Percentiles rank a stretch among this genome's conserved stretches.
phyloP scores from a whole-genome alignment of 2,888 invertebrate genomes.

The Nematopogon swammerdamellus region DNA sequence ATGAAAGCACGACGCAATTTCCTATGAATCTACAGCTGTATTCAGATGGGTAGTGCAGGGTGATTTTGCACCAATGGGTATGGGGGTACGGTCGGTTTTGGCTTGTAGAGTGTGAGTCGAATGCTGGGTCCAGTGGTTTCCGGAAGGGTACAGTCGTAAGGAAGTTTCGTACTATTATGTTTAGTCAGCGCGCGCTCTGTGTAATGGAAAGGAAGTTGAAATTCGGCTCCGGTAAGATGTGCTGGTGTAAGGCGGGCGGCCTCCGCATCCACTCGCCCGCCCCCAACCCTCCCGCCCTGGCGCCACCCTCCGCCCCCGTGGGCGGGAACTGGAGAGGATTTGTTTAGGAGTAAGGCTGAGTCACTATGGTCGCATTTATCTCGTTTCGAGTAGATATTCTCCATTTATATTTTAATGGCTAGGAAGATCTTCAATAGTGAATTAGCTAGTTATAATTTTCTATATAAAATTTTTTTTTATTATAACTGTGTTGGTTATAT shows the following conservation, averaged over 20 bases:
- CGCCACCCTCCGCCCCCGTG: constrained; percentile 30
- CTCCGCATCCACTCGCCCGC: constrained; percentile 27
- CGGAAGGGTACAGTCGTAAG: constrained; percentile 56
- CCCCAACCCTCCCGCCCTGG: constrained; percentile 19
- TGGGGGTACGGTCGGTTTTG: too few species aligned
- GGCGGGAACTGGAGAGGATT: constrained; percentile 27
- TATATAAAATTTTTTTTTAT: too few species aligned
- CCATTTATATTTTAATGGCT: too few species aligned
- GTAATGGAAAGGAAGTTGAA: constrained; percentile 56
- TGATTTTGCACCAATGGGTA: too few species aligned
- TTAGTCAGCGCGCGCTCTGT: constrained; percentile 41
- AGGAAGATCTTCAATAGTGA: too few species aligned
- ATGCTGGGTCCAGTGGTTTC: constrained; percentile 24
- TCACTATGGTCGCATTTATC: not conserved
- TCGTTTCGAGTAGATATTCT: too few species aligned
- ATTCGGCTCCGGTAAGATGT: constrained; percentile 54
- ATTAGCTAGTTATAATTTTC: too few species aligned
- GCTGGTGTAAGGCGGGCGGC: constrained; percentile 49
- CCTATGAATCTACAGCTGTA: too few species aligned
- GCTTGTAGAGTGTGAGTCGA: too few species aligned
- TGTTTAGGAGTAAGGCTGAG: constrained; percentile 27
- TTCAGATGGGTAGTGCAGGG: too few species aligned
- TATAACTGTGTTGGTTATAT: too few species aligned
- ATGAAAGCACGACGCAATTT: not conserved
- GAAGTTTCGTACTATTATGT: constrained; percentile 43